A percentile compares a stretch with the other conserved stretches of the same genome.
Conservation (phyloP, 1,140 invertebrate species). For the Nymphalis io region DNA sequence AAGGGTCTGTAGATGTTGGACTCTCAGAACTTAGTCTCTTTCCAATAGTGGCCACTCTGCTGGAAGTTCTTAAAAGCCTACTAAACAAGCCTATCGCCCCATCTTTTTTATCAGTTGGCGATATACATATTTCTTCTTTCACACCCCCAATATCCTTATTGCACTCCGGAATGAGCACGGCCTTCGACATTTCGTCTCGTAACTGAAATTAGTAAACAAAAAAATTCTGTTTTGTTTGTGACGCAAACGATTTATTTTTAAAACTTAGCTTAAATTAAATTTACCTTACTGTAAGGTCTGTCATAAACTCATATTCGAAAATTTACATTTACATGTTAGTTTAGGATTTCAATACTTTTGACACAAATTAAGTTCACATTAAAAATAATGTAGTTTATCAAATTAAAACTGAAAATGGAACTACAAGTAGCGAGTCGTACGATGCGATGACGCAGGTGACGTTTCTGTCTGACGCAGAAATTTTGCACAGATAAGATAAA, state of each 20-base stretch:
- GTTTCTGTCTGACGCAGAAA: conserved; percentile 40
- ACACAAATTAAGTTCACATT: conserved; percentile 41
- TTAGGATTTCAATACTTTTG: conserved; percentile 51
- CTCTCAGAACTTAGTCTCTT: conserved; percentile 58
- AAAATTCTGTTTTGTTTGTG: conserved; percentile 73
- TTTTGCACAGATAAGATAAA: conserved; percentile 30
- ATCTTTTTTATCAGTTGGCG: conserved; percentile 68
- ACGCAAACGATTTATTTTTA: conserved; percentile 74
- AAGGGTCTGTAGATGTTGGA: conserved; percentile 58
- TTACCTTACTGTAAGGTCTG: conserved; percentile 48
- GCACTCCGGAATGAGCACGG: conserved; percentile 69
- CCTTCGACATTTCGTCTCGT: conserved; percentile 69
- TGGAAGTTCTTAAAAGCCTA: conserved; percentile 63
- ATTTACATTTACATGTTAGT: conserved; percentile 33
- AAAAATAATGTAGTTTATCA: conserved; percentile 52
- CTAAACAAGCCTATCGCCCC: conserved; percentile 68
- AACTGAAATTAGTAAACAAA: conserved; percentile 76
- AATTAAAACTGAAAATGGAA: conserved; percentile 60
- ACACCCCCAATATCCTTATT: conserved; percentile 65
- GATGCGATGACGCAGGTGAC: conserved; percentile 57
- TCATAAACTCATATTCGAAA: conserved; percentile 67
- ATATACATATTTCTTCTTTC: conserved; percentile 66
- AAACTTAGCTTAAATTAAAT: conserved; percentile 26
- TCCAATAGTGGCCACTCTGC: conserved; percentile 58
- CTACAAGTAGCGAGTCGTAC: conserved; percentile 45